These are phyloP conservation scores for Cephus sareptanus DNA, from an alignment of 2,888 invertebrate species.

Conservation along the genomic window DNA sequence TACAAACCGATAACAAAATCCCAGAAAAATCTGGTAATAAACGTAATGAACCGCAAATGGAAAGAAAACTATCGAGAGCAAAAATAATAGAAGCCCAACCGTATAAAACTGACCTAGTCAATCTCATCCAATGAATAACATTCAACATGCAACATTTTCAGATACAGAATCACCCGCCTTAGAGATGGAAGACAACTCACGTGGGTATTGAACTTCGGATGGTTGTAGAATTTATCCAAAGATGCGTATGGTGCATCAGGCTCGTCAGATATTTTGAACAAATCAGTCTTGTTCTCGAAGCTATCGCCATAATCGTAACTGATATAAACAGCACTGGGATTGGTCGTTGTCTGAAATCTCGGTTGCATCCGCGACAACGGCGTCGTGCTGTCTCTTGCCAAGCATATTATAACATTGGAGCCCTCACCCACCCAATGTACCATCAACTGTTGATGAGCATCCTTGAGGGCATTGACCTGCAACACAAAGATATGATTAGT, in stretches of 20 bases:
- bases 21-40: background rate
- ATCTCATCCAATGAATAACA: background rate
- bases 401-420: slow-evolving; percentile 87
- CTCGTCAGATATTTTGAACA: slow-evolving; percentile 70
- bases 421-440: slow-evolving; percentile 94
- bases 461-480: slow-evolving; percentile 82
- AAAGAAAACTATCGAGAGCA: background rate
- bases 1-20: background rate
- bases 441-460: slow-evolving; percentile 89
- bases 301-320: slow-evolving; percentile 89
- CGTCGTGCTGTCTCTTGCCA: slow-evolving; percentile 79
- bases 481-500: slow-evolving; percentile 38
- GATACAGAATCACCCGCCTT: background rate
- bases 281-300: slow-evolving; percentile 79
- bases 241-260: slow-evolving; percentile 70
- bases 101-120: background rate
- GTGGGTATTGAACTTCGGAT: slow-evolving; percentile 81
- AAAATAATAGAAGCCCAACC: background rate
- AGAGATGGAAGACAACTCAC: slow-evolving; percentile 70
- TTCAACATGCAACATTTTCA: background rate
- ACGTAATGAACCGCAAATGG: background rate
- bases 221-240: slow-evolving; percentile 86
- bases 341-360: slow-evolving; percentile 50
- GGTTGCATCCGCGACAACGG: slow-evolving; percentile 63
- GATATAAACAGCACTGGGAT: slow-evolving; percentile 82